phyloP scores from a whole-genome alignment of 2,113 vertebrate species.

The Athene cunicularia region DNA sequence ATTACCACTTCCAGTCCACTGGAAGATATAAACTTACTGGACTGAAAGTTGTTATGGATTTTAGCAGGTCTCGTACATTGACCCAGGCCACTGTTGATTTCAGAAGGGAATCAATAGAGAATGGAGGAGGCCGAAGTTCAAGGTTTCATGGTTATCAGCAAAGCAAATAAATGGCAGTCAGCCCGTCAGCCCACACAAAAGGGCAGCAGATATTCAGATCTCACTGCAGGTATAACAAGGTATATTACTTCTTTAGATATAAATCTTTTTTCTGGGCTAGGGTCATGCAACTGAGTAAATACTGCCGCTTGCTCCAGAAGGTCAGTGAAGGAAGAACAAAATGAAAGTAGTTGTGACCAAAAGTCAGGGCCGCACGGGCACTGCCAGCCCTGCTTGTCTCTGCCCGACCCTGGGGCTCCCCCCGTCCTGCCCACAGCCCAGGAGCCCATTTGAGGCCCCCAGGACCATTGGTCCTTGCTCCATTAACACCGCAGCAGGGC shows the following conservation, averaged over 20 bases:
- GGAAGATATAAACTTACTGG: not conserved
- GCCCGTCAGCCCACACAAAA: not conserved
- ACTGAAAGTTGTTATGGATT: not conserved
- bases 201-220: not conserved
- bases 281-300: not conserved
- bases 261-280: not conserved
- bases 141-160: slow-evolving; percentile 11
- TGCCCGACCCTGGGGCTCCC: rapidly evolving
- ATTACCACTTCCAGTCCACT: not conserved
- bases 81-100: not conserved
- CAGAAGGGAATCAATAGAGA: not conserved
- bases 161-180: slow-evolving; percentile 14
- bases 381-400: rapidly evolving
- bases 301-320: not conserved
- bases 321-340: not conserved
- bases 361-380: rapidly evolving
- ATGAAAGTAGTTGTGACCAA: rapidly evolving
- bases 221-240: not conserved
- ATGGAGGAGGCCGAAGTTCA: slow-evolving; percentile 9
- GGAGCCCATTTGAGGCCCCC: not conserved
- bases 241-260: not conserved
- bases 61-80: not conserved
- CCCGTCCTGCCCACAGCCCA: rapidly evolving
- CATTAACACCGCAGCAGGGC: not conserved
- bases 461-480: not conserved